Evolutionary conservation across 1,140 invertebrate species (phyloP), one percentile per base, ranked within the genome.

Genomic region (Cydia fagiglandana): DNA sequence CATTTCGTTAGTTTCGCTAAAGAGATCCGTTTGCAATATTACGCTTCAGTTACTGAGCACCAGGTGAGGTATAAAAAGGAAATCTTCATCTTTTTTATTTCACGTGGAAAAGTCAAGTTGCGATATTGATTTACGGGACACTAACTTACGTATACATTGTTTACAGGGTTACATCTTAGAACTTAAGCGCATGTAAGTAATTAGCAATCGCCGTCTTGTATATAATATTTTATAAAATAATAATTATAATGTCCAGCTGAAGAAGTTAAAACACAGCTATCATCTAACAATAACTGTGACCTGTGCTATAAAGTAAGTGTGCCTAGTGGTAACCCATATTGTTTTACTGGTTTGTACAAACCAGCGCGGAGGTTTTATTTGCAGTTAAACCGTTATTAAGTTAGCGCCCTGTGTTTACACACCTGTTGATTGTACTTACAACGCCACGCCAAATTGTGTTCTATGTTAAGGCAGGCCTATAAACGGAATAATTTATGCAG

Each of bases 341-440:
- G 45, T 47, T 47, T 47, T 47, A 47, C 45, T 47, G 45, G 45
- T 47, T 13, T 41, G 9, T 41, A 41, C 38, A 50, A 50, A 5
- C 15, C 6, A 56, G n/a, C n/a, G n/a, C n/a, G n/a, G 20, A 61
- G 53, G 6, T 56, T 61, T 61, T 61, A 61, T 61, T 61, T 20
- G 56, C 56, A 24, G 56, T 61, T 61, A 61, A 61, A 61, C 56
- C 56, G 20, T 61, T 61, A 61, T 61, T 61, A 61, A 24, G 56
- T 61, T 61, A 20, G 20, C 56, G 20, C 56, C 56, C 56, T 61
- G 56, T 61, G 56, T n/a, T 61, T 61, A 24, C 56, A 61, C 17
- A 61, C 56, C 56, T 61, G 56, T 61, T 61, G 56, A 61, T 61
- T 61, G 53, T n/a, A 17, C 50, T n/a, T n/a, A 17, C 53, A 17